Evolutionary conservation across 2,113 vertebrate species (phyloP).

Genomic region (Hypomesus transpacificus): DNA sequence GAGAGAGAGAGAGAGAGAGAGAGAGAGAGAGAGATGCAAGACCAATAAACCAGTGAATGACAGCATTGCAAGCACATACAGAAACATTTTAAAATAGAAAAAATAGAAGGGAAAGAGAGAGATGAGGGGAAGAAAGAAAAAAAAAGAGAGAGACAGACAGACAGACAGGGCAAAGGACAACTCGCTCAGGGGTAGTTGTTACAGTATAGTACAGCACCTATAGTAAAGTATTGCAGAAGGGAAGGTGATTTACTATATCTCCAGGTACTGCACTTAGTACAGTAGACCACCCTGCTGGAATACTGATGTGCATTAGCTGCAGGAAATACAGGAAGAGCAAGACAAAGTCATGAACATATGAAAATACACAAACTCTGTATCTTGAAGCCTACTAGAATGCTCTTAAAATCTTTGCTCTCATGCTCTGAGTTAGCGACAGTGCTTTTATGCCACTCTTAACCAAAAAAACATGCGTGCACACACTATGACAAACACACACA

Average conservation of each 20-base stretch:
- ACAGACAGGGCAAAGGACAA: slow-evolving; percentile 6
- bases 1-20: slow-evolving; percentile 7
- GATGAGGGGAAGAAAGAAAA: slow-evolving; percentile 1
- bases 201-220: neutral
- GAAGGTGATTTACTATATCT: neutral
- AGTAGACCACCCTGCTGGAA: no score
- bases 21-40: slow-evolving; percentile 3
- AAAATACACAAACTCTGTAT: no score
- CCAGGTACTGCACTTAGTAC: no score
- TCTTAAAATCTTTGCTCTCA: no score
- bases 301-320: neutral
- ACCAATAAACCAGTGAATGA: neutral
- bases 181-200: neutral
- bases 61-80: neutral
- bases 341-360: neutral
- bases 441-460: neutral
- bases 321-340: neutral
- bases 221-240: neutral
- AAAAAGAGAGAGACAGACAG: slow-evolving; percentile 14
- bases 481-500: slow-evolving; percentile 16
- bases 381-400: no score
- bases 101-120: neutral
- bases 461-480: neutral
- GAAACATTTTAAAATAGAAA: neutral
- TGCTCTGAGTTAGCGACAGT: no score